Base-by-base conservation (phyloP, 2,888 invertebrate species). In the Dicycla oo region DNA sequence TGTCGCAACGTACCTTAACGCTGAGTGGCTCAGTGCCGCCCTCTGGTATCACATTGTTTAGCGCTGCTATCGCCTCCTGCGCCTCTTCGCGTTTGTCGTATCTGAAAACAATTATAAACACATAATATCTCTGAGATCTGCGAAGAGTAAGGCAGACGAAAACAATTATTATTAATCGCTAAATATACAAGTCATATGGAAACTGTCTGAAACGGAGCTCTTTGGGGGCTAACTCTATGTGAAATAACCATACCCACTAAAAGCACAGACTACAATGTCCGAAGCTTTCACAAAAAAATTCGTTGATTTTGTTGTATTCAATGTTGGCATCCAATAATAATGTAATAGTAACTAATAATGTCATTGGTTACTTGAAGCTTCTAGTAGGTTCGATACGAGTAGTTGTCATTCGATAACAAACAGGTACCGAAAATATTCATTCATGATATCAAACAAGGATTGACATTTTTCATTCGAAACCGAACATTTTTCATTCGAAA, bases 21-120 rank as follows among this genome's bases (percentile, higher is more conserved):
- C 97, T 97, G 58, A 99, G 96, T 34, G 98, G 98, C 90, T 98
- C 98, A 78, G 97, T 97, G 75, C 98, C 98, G 82, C 98, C 98
- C 85, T 98, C 98, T 66, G 98, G 97, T 93, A 98, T 97, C 79
- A 97, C 97, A 84, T 98, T 98, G 92, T 99, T 98, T 83, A 99
- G 94, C 80, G 97, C 97, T 61, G 97, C 97, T 89, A 99, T 99
- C 75, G 99, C 99, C 85, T 98, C 98, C 90, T 98, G 98, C 30
- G 99, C 99, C 92, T 99, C 98, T 90, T 98, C 98, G 70, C 98
- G 97, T 89, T 98, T 98, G 87, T 98, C 98, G 91, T 97, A 99
- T 93, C 98, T 98, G 88, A 26, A 90, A 87, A 47, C 1, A 63
- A 54, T 15, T 8, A 26, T 49, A 23, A 23, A 49, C 43, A 47